Conservation (phyloP, 2,888 invertebrate species). For the Pseudococcus longispinus region DNA sequence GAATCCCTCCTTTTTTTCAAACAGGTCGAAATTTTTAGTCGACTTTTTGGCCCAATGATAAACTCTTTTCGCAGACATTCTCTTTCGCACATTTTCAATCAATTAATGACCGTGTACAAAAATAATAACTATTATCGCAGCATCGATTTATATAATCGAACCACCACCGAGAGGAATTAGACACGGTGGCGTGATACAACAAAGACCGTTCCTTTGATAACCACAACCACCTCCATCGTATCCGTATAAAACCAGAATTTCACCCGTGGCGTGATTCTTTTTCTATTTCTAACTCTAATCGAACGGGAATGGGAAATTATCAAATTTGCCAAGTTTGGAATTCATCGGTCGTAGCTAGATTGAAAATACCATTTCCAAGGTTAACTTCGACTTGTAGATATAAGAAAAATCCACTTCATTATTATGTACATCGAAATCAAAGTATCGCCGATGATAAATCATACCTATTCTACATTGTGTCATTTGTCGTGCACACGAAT, state of each 20-base stretch:
- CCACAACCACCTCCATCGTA: neutral
- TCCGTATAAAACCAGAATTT: neutral
- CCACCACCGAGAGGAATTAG: neutral
- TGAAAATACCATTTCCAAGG: neutral
- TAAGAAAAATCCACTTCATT: neutral
- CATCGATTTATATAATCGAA: neutral
- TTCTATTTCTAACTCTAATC: neutral
- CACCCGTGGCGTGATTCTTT: neutral
- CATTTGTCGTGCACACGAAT: neutral
- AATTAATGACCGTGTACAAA: neutral
- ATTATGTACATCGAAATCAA: neutral
- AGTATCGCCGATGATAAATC: neutral
- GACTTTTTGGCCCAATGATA: neutral
- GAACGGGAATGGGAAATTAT: neutral
- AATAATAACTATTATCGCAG: neutral
- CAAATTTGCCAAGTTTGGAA: neutral
- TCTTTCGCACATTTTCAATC: neutral
- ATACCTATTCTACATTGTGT: neutral
- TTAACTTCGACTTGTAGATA: neutral
- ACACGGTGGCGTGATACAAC: constrained; percentile 1
- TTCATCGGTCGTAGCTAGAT: neutral
- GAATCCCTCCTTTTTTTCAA: neutral
- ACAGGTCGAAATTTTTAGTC: neutral
- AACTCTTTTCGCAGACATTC: too few species aligned
- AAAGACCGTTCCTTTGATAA: neutral